Base-by-base conservation (phyloP, 2,888 invertebrate species). In the Zeuzera pyrina region DNA sequence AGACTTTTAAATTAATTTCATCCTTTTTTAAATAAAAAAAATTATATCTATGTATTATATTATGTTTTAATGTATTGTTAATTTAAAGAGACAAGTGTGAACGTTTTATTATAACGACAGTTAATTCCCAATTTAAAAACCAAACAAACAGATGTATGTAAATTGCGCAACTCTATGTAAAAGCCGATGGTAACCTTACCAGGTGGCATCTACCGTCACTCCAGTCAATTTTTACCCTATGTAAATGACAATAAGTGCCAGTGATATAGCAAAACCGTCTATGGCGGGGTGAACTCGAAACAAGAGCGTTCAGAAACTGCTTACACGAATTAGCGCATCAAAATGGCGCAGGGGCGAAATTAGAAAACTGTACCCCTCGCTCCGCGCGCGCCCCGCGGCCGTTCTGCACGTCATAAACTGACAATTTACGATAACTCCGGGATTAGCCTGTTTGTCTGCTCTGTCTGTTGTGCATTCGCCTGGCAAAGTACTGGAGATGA, bases 321-420 rank as follows among this genome's bases (percentile, higher is more conserved):
- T 81, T 83, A 83, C 79, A 76, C 78, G 81, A 79, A 83, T 83
- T 83, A 83, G 79, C 81, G 78, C 79, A 74, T 78, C 79, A 76
- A 71, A 73, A 66, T 69, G 72, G 63, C 65, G 70, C 70, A 76
- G 78, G 77, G 78, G 73, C 68, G 70, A 78, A 83, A 79, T 81
- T 79, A 78, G 79, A 79, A 79, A 79, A 76, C 71, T 74, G 71
- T 56, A 54, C 62, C 61, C 53, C 47, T 52, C 47, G 60, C 50
- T 47, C 53, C 41, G 41, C 52, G 50, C 40, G 39, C 38, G 38
- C 59, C 59, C 62, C 67, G 56, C 67, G 60, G 59, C 71, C 84
- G 73, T 79, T 83, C 78, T 69, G 81, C 83, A 84, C 84, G 84
- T 84, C 84, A 84, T 84, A 84, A 84, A 84, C 81, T 84, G 83